Evolutionary conservation across 2,888 invertebrate species (phyloP), one percentile per base, ranked within the genome.

Genomic region (Seira sanloemensis): DNA sequence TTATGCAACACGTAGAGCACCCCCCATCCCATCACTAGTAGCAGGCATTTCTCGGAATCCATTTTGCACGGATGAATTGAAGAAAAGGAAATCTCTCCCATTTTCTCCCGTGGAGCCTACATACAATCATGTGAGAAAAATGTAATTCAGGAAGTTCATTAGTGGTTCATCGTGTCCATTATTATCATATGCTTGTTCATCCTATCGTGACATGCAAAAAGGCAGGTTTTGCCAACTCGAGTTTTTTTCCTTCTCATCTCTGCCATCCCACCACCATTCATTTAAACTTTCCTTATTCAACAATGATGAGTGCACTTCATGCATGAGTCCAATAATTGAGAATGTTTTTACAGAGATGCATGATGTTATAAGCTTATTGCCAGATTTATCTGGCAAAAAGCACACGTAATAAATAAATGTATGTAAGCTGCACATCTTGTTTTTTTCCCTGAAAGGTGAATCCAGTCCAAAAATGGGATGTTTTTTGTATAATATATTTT

Each of bases 101-200:
- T 67, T 72, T 68, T 65, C n/a, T n/a, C 69, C 25, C 46, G 77
- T 78, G 76, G n/a, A n/a, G n/a, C n/a, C n/a, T 50, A 50, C 5
- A n/a, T 18, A 50, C 50, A 50, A 50, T 18, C 12, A 50, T 50
- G 50, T 50, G 50, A 50, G n/a, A 83, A 78, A 73, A 86, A 81
- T 76, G 66, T 73, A 80, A 80, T 84, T 85, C 80, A 87, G 87
- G 87, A 87, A 87, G 87, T 87, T 86, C 84, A 86, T 87, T 87
- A 87, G 87, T 85, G 87, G 87, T 86, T 83, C 86, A 80, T 86
- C 78, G 83, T 85, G 77, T 83, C 73, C 74, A 78, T 74, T 83
- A 78, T 83, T 78, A 78, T 83, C 83, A 78, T 68, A 73, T 83
- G 83, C 73, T 82, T 74, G 83, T 25, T 83, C 83, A 83, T 83